phyloP scores from a whole-genome alignment of 2,888 invertebrate species.

The Helobdella robusta region DNA sequence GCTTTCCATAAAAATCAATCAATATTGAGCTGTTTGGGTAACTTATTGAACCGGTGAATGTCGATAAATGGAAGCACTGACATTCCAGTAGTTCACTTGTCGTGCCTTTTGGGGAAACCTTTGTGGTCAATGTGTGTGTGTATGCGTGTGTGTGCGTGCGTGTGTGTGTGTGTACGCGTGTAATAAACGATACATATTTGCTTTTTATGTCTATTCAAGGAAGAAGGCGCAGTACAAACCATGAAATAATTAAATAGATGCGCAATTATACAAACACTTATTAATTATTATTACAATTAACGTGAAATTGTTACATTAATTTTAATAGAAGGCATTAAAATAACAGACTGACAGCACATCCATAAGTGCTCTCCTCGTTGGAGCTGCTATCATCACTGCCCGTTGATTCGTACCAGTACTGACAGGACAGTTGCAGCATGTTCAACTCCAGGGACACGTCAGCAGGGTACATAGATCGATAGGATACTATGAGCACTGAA shows the following conservation, averaged over 20 bases:
- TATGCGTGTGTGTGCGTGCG: too few relatives aligned
- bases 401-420: conserved; percentile 18
- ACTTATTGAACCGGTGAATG: neutral
- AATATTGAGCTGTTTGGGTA: neutral
- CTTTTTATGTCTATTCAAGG: neutral
- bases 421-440: conserved; percentile 17
- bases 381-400: neutral
- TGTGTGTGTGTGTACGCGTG: too few relatives aligned
- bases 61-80: conserved; percentile 19
- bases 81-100: neutral
- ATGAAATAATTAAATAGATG: neutral
- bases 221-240: neutral
- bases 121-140: neutral
- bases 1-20: neutral
- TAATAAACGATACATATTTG: too few relatives aligned
- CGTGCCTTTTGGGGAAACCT: conserved; percentile 12
- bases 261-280: neutral
- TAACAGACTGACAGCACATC: conserved; percentile 14
- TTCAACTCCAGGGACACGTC: neutral
- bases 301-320: too few relatives aligned
- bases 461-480: neutral
- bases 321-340: too few relatives aligned
- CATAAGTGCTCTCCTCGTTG: neutral
- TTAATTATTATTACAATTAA: too few relatives aligned
- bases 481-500: neutral